Percentiles rank a stretch among this genome's conserved stretches.
Conservation (phyloP, 2,113 vertebrate genomes). For the Chrysemys picta region DNA sequence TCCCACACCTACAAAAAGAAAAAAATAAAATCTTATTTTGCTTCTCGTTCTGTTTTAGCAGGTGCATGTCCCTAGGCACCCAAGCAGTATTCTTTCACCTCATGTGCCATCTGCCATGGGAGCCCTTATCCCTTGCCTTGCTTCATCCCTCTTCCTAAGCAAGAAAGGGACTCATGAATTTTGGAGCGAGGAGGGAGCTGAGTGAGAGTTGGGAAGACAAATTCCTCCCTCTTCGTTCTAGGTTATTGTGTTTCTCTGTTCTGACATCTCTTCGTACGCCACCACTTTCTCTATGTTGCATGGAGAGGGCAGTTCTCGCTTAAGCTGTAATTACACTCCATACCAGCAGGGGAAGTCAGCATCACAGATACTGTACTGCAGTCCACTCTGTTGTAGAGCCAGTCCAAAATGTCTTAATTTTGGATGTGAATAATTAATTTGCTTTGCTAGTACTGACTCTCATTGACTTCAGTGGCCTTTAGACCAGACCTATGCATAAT, state of each 20-base stretch:
- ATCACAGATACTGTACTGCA: not conserved
- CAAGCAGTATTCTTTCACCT: not conserved
- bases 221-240: not conserved
- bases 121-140: not conserved
- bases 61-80: not conserved
- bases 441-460: too few species aligned
- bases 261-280: too few species aligned
- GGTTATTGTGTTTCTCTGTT: not conserved
- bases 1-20: not conserved
- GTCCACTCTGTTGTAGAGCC: not conserved
- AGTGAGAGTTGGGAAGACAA: not conserved
- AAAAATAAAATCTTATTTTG: not conserved
- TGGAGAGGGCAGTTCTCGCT: accelerated
- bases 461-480: too few species aligned
- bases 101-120: too few species aligned
- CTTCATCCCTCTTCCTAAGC: not conserved
- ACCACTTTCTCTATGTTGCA: too few species aligned
- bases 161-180: not conserved
- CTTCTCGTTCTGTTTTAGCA: not conserved
- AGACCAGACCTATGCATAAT: too few species aligned
- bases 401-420: not conserved
- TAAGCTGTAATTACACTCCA: not conserved
- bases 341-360: not conserved
- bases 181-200: not conserved
- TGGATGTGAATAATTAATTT: too few species aligned